phyloP scores from a whole-genome alignment of 2,888 invertebrate species.

The Brassicogethes aeneus region DNA sequence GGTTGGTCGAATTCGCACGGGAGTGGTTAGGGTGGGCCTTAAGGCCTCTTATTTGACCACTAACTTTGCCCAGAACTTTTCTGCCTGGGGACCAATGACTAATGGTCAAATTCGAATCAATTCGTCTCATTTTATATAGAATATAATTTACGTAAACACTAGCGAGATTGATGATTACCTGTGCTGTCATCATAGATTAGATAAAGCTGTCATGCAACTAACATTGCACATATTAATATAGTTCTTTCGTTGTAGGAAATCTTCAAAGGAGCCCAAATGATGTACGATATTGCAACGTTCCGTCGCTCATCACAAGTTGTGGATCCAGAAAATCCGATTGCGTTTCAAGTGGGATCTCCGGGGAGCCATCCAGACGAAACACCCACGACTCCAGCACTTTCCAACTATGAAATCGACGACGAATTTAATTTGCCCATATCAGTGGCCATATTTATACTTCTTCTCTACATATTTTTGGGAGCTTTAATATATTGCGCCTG shows the following conservation, averaged over 20 bases:
- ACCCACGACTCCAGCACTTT: constrained; percentile 69
- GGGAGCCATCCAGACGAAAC: constrained; percentile 42
- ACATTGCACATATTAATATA: neutral
- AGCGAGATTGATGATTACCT: too few species aligned
- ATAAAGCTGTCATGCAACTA: too few species aligned
- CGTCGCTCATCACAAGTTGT: constrained; percentile 55
- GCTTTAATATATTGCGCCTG: constrained; percentile 68
- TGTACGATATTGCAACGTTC: constrained; percentile 70
- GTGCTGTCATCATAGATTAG: too few species aligned
- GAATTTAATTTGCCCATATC: constrained; percentile 92
- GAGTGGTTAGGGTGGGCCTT: too few species aligned
- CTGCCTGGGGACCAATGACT: too few species aligned
- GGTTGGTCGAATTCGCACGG: too few species aligned
- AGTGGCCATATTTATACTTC: constrained; percentile 73
- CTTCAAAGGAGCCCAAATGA: constrained; percentile 73
- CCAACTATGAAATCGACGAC: constrained; percentile 74
- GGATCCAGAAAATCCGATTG: constrained; percentile 24
- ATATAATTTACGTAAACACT: too few species aligned
- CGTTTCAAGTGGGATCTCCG: constrained; percentile 7
- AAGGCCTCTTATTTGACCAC: too few species aligned
- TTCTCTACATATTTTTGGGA: constrained; percentile 81
- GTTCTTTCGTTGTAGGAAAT: constrained; percentile 52
- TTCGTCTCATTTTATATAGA: too few species aligned
- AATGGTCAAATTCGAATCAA: too few species aligned
- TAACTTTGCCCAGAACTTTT: too few species aligned